phyloP scores from a whole-genome alignment of 2,113 vertebrate genomes.

The Pardalotus punctatus region DNA sequence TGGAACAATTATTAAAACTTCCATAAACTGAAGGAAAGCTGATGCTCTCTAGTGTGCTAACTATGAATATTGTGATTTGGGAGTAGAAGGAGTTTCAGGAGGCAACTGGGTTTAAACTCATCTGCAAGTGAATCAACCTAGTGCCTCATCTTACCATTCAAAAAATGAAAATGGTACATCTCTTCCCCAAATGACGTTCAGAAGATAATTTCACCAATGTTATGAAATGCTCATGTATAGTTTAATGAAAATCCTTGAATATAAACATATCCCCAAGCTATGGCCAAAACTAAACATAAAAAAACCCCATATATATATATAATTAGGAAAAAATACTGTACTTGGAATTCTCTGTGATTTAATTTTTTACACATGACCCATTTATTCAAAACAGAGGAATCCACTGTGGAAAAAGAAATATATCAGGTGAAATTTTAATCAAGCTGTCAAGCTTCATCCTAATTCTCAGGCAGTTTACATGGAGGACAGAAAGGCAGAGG shows the following conservation, averaged over 20 bases:
- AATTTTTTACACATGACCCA: neutral
- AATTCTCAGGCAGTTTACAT: conserved; percentile 4
- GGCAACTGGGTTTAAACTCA: neutral
- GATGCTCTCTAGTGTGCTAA: neutral
- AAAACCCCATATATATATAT: too few species aligned
- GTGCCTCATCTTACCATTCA: neutral
- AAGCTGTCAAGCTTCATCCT: conserved; percentile 48
- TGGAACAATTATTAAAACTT: neutral
- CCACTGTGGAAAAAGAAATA: conserved; percentile 7
- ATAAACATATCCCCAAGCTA: neutral
- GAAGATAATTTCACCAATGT: neutral
- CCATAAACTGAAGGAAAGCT: neutral
- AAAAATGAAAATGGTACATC: neutral
- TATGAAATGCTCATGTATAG: neutral
- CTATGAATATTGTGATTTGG: neutral
- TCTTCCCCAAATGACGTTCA: neutral
- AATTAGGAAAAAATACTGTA: neutral
- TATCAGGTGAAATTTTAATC: conserved; percentile 52
- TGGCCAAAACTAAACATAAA: neutral
- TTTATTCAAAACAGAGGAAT: conserved; percentile 6
- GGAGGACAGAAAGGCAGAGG: conserved; percentile 17
- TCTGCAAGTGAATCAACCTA: neutral
- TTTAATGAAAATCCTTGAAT: neutral
- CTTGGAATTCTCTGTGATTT: neutral
- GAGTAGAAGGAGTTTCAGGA: neutral